Conservation (phyloP, 2,797 vertebrate genomes). For the Peromyscus nudipes region DNA sequence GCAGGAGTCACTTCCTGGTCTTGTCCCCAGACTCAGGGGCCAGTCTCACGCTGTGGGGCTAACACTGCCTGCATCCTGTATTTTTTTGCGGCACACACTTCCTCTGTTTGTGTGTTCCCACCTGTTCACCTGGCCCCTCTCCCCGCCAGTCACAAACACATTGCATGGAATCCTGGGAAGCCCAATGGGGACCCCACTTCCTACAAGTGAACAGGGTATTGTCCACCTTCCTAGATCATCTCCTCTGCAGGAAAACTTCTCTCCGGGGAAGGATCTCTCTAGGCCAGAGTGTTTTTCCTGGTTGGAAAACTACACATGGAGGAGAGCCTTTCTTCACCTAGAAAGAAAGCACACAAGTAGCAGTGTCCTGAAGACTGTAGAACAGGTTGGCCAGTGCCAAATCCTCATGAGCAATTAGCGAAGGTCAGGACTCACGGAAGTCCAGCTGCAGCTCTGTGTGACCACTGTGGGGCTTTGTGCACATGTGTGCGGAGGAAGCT, state of each 20-base stretch:
- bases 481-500: not conserved
- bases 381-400: not conserved
- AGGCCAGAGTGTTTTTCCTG: slow-evolving; percentile 30
- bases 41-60: not conserved
- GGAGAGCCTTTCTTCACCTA: not conserved
- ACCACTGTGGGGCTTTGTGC: not conserved
- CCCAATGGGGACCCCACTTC: not conserved
- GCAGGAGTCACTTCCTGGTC: slow-evolving; percentile 39
- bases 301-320: not conserved
- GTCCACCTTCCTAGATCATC: slow-evolving; percentile 41
- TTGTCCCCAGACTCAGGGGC: not conserved
- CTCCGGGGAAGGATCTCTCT: not conserved
- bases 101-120: slow-evolving; percentile 72
- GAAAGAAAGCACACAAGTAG: not conserved
- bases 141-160: not conserved
- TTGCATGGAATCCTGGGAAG: not conserved
- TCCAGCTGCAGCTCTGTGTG: not conserved
- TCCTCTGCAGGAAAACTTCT: not conserved
- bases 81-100: not conserved
- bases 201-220: not conserved
- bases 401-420: not conserved
- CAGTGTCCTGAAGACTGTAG: not conserved
- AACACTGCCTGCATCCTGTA: not conserved
- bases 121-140: slow-evolving; percentile 44
- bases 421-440: not conserved